These are phyloP conservation scores for Megalops atlanticus DNA, from an alignment of 2,113 vertebrate species.

Conservation along the genomic window DNA sequence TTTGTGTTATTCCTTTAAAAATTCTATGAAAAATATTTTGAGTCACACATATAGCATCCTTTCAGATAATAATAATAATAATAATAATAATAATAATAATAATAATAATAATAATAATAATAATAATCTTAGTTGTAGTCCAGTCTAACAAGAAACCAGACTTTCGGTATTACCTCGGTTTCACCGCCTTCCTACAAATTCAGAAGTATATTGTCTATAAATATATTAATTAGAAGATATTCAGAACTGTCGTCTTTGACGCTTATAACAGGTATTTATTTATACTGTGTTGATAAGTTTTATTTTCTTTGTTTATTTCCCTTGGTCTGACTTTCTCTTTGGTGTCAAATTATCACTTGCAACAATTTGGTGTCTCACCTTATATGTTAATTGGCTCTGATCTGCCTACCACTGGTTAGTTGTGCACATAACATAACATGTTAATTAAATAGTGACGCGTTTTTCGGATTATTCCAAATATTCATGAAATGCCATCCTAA, in stretches of 20 bases:
- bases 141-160: background rate
- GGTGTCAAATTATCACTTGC: constrained; percentile 76
- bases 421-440: constrained; percentile 29
- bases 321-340: constrained; percentile 65
- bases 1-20: too few relatives aligned
- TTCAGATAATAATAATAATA: too few relatives aligned
- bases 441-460: constrained; percentile 27
- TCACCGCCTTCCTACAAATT: too few relatives aligned
- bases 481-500: background rate
- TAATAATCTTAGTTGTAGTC: background rate
- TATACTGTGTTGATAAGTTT: constrained; percentile 39
- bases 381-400: constrained; percentile 72
- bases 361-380: constrained; percentile 80
- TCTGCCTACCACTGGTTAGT: constrained; percentile 39
- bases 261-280: constrained; percentile 51
- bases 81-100: background rate
- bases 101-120: background rate
- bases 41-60: too few relatives aligned
- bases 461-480: background rate
- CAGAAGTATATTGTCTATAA: too few relatives aligned
- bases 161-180: too few relatives aligned
- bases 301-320: constrained; percentile 38
- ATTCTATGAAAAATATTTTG: too few relatives aligned
- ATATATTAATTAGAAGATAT: too few relatives aligned
- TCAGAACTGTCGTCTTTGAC: too few relatives aligned